Conservation (phyloP, 2,797 vertebrate species). For the Phoeniculus purpureus region DNA sequence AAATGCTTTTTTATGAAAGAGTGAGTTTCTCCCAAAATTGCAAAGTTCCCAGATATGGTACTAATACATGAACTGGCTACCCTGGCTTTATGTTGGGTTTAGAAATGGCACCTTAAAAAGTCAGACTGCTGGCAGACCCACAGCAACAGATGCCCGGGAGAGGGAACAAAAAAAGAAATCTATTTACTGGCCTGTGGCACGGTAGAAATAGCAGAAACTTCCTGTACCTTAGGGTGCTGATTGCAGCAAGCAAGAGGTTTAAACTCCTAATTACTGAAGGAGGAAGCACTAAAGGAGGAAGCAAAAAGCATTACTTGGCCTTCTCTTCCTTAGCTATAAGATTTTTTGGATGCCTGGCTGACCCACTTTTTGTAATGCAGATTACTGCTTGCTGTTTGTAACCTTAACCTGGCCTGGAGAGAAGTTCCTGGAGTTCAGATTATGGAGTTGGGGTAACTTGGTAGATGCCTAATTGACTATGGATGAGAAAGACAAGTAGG, state of each 20-base stretch:
- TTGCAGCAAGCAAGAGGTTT: not conserved
- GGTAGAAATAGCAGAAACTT: constrained; percentile 8
- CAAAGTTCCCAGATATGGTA: not conserved
- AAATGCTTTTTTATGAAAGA: not conserved
- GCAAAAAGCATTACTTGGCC: not conserved
- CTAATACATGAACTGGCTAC: not conserved
- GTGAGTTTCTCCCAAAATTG: not conserved
- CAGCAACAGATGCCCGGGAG: not conserved
- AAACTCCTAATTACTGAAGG: not conserved
- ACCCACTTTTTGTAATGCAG: not conserved
- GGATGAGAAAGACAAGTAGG: not conserved
- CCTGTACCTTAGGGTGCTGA: not conserved
- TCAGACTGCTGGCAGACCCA: not conserved
- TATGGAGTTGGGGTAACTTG: not conserved
- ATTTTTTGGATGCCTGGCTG: not conserved
- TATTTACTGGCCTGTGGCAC: not conserved
- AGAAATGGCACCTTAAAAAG: not conserved
- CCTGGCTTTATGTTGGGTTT: not conserved
- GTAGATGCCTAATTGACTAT: not conserved
- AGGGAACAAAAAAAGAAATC: not conserved
- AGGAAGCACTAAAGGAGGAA: constrained; percentile 18
- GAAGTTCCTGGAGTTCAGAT: not conserved
- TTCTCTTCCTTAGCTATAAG: no score
- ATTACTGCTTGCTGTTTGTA: not conserved
- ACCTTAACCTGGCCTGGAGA: not conserved